These are phyloP conservation scores for Phrynosoma platyrhinos DNA, from an alignment of 2,113 vertebrate species.

Conservation along the genomic window DNA sequence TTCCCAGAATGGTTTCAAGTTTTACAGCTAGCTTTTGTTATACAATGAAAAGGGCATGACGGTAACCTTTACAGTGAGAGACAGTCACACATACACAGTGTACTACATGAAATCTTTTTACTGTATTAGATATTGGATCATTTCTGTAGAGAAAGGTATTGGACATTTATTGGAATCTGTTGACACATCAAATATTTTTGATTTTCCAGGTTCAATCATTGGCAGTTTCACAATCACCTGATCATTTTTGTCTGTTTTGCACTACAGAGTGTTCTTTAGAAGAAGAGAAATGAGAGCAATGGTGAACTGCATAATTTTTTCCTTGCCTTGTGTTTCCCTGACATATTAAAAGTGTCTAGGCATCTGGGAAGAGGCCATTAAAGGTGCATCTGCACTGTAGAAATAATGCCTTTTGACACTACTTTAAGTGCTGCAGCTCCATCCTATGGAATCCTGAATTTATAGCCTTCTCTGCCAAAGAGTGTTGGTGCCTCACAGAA, in stretches of 20 bases:
- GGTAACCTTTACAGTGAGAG: slow-evolving; percentile 70
- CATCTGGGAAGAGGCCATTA: too few species aligned
- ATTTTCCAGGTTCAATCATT: slow-evolving; percentile 56
- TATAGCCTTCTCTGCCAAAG: too few species aligned
- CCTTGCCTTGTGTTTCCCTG: too few species aligned
- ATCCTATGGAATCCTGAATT: too few species aligned
- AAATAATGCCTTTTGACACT: too few species aligned
- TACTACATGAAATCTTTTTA: slow-evolving; percentile 61
- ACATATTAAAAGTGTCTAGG: too few species aligned
- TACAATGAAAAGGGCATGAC: slow-evolving; percentile 64
- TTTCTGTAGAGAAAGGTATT: slow-evolving; percentile 56
- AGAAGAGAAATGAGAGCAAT: too few species aligned
- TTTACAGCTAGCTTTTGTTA: slow-evolving; percentile 75
- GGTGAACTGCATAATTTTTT: too few species aligned
- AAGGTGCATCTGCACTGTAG: too few species aligned
- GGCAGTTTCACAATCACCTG: slow-evolving; percentile 36
- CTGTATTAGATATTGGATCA: slow-evolving; percentile 67
- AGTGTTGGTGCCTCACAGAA: too few species aligned
- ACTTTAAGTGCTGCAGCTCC: too few species aligned
- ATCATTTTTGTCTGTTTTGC: background rate
- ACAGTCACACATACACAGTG: slow-evolving; percentile 51
- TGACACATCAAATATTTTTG: slow-evolving; percentile 62
- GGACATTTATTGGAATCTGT: slow-evolving; percentile 71
- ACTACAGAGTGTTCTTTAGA: background rate
- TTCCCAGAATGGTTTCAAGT: slow-evolving; percentile 74